A percentile compares a stretch with the other conserved stretches of the same genome.
Conservation (phyloP, 2,797 vertebrate genomes). For the Cryptoblepharus egeriae region DNA sequence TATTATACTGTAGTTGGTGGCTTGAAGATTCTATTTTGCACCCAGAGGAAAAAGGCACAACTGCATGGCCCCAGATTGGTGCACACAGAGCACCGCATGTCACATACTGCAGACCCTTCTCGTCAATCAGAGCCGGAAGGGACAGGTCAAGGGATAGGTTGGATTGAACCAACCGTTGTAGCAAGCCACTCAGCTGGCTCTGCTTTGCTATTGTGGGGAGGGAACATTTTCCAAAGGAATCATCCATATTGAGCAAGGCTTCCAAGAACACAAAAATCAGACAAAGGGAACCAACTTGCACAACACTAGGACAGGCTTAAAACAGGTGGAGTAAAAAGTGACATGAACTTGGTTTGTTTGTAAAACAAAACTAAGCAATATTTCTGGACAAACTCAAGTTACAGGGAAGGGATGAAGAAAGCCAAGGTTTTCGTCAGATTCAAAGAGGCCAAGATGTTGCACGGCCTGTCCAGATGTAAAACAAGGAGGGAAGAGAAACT, state of each 20-base stretch:
- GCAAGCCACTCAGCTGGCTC: conserved; percentile 61
- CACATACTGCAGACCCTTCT: conserved; percentile 33
- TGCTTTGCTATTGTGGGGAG: conserved; percentile 65
- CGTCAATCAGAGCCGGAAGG: conserved; percentile 56
- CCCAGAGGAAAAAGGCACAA: too few species aligned
- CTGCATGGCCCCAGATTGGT: too few species aligned
- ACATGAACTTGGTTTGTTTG: conserved; percentile 41
- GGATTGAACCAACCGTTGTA: conserved; percentile 53
- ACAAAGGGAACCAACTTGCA: not conserved
- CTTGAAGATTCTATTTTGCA: too few species aligned
- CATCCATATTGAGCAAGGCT: conserved; percentile 39
- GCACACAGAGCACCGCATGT: not conserved
- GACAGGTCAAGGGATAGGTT: conserved; percentile 47
- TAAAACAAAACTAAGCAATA: conserved; percentile 29
- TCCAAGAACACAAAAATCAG: conserved; percentile 61
- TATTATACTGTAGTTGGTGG: not conserved
- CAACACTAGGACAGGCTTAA: not conserved
- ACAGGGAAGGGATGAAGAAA: conserved; percentile 42
- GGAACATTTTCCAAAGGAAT: conserved; percentile 54
- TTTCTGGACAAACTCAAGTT: conserved; percentile 50
- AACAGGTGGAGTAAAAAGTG: conserved; percentile 22
- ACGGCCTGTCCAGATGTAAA: conserved; percentile 62
- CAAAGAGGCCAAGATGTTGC: conserved; percentile 58
- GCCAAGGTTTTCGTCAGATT: conserved; percentile 63
- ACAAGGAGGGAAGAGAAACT: conserved; percentile 48